phyloP scores from a whole-genome alignment of 2,113 vertebrate genomes.

The Girardinichthys multiradiatus region DNA sequence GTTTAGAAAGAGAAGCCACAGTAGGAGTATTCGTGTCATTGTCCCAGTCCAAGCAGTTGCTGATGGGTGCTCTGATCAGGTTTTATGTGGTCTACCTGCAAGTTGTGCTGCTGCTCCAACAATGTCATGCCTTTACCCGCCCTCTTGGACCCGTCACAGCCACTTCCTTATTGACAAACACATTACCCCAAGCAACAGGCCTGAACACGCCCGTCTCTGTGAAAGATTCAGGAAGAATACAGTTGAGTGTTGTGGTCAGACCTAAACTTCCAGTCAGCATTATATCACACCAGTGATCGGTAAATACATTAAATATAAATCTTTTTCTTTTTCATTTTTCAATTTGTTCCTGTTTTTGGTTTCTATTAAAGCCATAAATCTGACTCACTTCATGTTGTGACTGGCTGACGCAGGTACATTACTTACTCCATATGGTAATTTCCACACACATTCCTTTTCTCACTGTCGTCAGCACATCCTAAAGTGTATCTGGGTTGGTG shows the following conservation, averaged over 20 bases:
- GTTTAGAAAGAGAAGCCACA: slow-evolving; percentile 69
- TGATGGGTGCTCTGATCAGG: background rate
- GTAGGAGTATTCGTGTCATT: slow-evolving; percentile 57
- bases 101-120: background rate
- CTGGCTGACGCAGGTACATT: background rate
- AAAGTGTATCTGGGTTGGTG: background rate
- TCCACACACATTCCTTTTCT: background rate
- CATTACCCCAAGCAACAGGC: slow-evolving; percentile 13
- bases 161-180: slow-evolving; percentile 50
- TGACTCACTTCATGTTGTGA: background rate
- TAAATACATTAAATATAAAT: background rate
- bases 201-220: slow-evolving; percentile 46
- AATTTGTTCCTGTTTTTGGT: background rate
- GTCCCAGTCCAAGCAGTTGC: slow-evolving; percentile 42
- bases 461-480: background rate
- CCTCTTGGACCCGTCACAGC: slow-evolving; percentile 23
- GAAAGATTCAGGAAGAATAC: slow-evolving; percentile 45
- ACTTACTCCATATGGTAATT: slow-evolving; percentile 3
- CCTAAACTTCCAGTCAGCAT: too few species aligned
- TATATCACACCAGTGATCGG: background rate
- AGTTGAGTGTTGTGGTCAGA: too few species aligned
- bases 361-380: background rate
- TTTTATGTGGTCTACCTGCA: slow-evolving; percentile 54
- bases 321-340: background rate
- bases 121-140: slow-evolving; percentile 54